Conservation (phyloP, 2,888 invertebrate species). For the Lasioglossum pauxillum region DNA sequence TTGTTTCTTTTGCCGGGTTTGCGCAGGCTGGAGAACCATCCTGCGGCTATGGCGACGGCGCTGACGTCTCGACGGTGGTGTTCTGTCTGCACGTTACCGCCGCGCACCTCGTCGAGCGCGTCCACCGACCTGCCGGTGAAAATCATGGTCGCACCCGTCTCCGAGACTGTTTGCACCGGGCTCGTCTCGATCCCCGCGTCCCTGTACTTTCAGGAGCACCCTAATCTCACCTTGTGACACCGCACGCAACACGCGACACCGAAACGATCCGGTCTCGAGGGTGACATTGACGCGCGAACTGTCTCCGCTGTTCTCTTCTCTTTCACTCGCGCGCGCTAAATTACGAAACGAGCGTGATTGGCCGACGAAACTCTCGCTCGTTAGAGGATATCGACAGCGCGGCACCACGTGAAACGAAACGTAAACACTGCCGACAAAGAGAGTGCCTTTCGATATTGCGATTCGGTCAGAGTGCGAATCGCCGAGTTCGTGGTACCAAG, state of each 20-base stretch:
- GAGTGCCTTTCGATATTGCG: not conserved
- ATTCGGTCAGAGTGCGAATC: not conserved
- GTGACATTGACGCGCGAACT: constrained; percentile 46
- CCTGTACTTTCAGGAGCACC: constrained; percentile 37
- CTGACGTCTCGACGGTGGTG: constrained; percentile 74
- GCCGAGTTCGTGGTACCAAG: not conserved
- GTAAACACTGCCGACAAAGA: not conserved
- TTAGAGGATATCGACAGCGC: not conserved
- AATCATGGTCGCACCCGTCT: constrained; percentile 74
- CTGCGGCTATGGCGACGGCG: constrained; percentile 86
- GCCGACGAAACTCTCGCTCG: not conserved
- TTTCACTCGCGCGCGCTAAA: not conserved
- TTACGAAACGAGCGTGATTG: not conserved
- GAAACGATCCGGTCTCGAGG: constrained; percentile 24
- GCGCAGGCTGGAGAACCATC: constrained; percentile 93
- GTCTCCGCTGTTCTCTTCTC: not conserved
- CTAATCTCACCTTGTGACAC: constrained; percentile 41
- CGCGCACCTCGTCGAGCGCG: constrained; percentile 78
- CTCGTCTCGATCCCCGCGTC: constrained; percentile 2
- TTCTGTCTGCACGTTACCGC: constrained; percentile 61
- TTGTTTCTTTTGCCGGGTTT: constrained; percentile 85
- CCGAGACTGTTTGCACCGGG: constrained; percentile 29
- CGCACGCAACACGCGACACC: constrained; percentile 26
- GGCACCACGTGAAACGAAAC: constrained; percentile 3
- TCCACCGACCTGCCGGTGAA: constrained; percentile 81